Base-by-base conservation (phyloP, 2,888 invertebrate species). In the Phytoseiulus persimilis region DNA sequence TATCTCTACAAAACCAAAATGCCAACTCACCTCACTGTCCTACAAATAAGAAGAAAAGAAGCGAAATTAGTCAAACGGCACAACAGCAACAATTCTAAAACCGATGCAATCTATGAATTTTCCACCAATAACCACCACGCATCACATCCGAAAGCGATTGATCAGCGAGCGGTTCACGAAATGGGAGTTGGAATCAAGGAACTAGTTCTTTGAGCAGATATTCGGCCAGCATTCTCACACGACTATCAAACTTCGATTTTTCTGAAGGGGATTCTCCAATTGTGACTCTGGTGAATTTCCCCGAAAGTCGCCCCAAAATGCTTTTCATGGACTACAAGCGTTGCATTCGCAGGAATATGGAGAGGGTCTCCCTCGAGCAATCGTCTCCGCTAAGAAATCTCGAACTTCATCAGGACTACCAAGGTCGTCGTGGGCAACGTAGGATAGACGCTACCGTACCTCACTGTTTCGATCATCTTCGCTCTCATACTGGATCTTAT, bases 41-140 rank as follows among this genome's bases (percentile, higher is more conserved):
- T 87, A 87, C 39, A 87, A 87, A 87, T 33, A 83, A 91, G 90
- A 90, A n/a, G 83, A 83, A 90, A 83, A 91, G 14, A 89, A 32
- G 87, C 31, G 65, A 83, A 89, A 90, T 65, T 83, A n/a, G 89
- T 83, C 28, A 18, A 87, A 91, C 31, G 46, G 14, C 45, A 89
- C 32, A 3, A 90, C n/a, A 45, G 31, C 83, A 39, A 33, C 6
- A n/a, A 33, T 31, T 46, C 23, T 18, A 33, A n/a, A 65, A 18
- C 65, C 65, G 28, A 28, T 65, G 65, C 65, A 18, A 2, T 65
- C 18, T 23, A 23, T 23, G 1, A 23, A 28, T 65, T 28, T 23
- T 65, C 65, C 65, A 28, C 5, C 23, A 23, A 65, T 65, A 6
- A 28, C 18, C 65, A 65, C 28, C 18, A 65, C 28, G 65, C 1